Percentiles rank a stretch among this genome's conserved stretches.
These are phyloP conservation scores for Ganaspis brasiliensis DNA, from an alignment of 2,888 invertebrate genomes.

Conservation along the genomic window DNA sequence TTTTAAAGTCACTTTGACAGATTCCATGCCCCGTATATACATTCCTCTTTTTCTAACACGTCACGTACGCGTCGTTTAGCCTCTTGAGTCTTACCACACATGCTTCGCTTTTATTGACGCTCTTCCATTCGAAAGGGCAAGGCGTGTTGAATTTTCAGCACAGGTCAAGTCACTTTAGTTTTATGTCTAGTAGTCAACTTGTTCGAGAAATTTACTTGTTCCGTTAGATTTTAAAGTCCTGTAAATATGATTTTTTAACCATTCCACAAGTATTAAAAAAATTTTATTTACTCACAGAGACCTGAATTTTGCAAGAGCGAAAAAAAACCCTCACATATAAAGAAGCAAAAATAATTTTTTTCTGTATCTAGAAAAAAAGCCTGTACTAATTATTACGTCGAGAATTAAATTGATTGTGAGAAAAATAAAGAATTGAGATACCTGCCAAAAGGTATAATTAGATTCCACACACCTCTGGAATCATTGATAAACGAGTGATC, in stretches of 20 bases:
- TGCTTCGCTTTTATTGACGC: conserved; percentile 15
- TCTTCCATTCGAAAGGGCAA: conserved; percentile 13
- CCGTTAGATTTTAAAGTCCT: conserved; percentile 15
- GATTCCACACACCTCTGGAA: neutral
- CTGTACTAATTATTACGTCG: too few species aligned
- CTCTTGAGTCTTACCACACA: neutral
- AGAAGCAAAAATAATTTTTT: too few species aligned
- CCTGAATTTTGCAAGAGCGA: too few species aligned
- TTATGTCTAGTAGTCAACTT: conserved; percentile 13
- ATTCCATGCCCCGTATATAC: neutral
- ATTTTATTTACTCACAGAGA: neutral
- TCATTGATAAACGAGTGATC: neutral
- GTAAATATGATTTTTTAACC: neutral
- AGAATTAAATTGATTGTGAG: too few species aligned
- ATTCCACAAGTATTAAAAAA: neutral
- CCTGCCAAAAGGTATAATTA: neutral
- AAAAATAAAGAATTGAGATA: too few species aligned
- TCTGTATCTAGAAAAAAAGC: too few species aligned
- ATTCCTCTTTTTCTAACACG: conserved; percentile 5
- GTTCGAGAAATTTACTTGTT: neutral
- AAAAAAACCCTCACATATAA: too few species aligned
- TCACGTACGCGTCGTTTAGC: conserved; percentile 5
- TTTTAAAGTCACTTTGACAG: conserved; percentile 12
- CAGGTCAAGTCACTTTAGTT: conserved; percentile 6
- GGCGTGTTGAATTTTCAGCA: conserved; percentile 22